These are phyloP conservation scores for Scortum barcoo DNA, from an alignment of 2,113 vertebrate species.

Conservation along the genomic window DNA sequence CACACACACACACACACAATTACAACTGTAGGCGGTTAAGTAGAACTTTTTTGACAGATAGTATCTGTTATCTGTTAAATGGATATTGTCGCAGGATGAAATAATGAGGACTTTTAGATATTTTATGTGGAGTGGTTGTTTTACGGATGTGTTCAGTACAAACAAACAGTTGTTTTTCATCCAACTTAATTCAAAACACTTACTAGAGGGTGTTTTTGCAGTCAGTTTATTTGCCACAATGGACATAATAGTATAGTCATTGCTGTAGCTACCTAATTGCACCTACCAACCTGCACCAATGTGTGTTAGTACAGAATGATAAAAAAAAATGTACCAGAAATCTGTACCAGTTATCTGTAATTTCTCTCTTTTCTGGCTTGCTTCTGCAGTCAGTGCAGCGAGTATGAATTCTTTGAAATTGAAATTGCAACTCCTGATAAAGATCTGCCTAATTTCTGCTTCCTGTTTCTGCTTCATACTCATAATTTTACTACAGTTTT, in stretches of 20 bases:
- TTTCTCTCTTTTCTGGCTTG: not conserved
- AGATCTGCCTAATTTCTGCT: too few species aligned
- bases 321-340: not conserved
- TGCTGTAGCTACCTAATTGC: not conserved
- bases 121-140: not conserved
- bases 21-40: constrained; percentile 12
- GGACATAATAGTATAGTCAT: not conserved
- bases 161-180: not conserved
- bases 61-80: constrained; percentile 17
- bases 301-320: not conserved
- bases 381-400: not conserved
- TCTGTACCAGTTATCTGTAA: not conserved
- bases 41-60: constrained; percentile 9
- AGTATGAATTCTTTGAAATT: not conserved
- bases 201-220: not conserved
- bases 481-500: too few species aligned
- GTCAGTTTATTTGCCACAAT: not conserved
- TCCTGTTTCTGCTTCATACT: too few species aligned
- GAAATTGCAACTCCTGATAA: too few species aligned
- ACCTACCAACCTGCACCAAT: not conserved
- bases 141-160: not conserved
- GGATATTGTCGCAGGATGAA: constrained; percentile 1
- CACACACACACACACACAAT: not conserved
- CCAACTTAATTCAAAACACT: not conserved
- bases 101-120: not conserved